A percentile compares a stretch with the other conserved stretches of the same genome.
Evolutionary conservation across 2,113 vertebrate genomes (phyloP).

Genomic region (Harpagus bidentatus): DNA sequence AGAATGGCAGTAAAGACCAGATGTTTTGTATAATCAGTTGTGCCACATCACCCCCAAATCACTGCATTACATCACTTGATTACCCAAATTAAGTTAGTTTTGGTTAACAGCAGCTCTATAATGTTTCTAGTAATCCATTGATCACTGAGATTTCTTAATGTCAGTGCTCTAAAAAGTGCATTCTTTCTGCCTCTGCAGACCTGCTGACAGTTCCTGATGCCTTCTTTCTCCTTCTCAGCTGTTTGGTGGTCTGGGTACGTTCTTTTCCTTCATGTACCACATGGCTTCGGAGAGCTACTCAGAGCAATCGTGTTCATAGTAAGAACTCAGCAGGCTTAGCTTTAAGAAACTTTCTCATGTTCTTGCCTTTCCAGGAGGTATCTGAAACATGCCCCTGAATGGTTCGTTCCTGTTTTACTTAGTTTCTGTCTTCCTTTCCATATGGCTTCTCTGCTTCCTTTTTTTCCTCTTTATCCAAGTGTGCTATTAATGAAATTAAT

Average conservation of each 20-base stretch:
- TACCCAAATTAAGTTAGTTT: not conserved
- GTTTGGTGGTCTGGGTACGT: rapidly evolving
- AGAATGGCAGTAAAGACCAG: not conserved
- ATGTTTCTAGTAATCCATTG: not conserved
- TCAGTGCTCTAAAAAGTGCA: not conserved
- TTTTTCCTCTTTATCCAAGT: not conserved
- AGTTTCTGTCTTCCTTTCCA: not conserved
- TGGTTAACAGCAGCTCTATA: not conserved
- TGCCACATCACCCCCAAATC: not conserved
- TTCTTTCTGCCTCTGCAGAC: not conserved
- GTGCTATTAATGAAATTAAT: not conserved
- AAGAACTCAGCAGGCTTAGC: not conserved
- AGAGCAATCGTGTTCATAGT: rapidly evolving
- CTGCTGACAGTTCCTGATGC: not conserved
- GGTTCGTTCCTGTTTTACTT: not conserved
- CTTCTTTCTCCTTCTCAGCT: not conserved
- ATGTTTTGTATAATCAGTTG: not conserved
- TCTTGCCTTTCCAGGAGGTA: not conserved
- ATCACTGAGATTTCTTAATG: not conserved
- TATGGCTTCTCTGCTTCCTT: not conserved
- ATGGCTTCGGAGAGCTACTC: not conserved
- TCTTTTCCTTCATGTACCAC: rapidly evolving
- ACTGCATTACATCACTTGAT: not conserved
- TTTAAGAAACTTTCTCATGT: rapidly evolving
- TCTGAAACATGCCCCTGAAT: not conserved